Percentiles rank a stretch among this genome's conserved stretches.
phyloP scores from a whole-genome alignment of 2,113 vertebrate genomes.

The Colaptes auratus region DNA sequence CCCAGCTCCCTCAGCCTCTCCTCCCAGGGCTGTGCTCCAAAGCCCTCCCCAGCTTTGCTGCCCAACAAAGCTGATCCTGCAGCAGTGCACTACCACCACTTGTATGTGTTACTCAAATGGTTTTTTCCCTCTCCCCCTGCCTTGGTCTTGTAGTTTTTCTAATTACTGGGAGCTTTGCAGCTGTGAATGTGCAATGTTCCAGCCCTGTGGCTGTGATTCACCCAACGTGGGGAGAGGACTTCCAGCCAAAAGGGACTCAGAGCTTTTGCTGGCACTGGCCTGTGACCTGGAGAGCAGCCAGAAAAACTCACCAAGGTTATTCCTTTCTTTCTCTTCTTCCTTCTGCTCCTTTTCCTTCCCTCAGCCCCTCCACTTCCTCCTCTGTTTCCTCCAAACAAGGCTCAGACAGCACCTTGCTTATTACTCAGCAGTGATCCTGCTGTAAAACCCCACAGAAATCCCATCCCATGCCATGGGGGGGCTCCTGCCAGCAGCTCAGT shows the following conservation, averaged over 20 bases:
- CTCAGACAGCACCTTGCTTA: constrained; percentile 41
- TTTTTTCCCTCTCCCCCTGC: not conserved
- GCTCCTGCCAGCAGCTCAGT: not conserved
- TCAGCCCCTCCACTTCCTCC: not conserved
- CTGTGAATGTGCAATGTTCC: constrained; percentile 60
- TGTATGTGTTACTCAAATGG: constrained; percentile 37
- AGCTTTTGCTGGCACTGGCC: constrained; percentile 51
- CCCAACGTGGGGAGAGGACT: constrained; percentile 24
- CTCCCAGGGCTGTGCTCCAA: no score
- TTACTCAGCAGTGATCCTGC: constrained; percentile 19
- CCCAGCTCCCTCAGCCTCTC: no score
- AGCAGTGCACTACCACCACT: not conserved
- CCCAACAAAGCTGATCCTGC: not conserved
- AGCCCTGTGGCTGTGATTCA: constrained; percentile 60
- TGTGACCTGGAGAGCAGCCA: constrained; percentile 55
- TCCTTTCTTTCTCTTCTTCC: not conserved
- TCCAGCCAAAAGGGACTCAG: constrained; percentile 53
- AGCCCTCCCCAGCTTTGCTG: no score
- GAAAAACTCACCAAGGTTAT: constrained; percentile 61
- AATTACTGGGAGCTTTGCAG: constrained; percentile 59
- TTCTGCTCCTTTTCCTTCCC: not conserved
- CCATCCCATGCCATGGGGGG: not conserved
- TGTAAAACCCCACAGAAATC: not conserved
- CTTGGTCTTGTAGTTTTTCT: constrained; percentile 55
- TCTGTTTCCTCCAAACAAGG: not conserved